Evolutionary conservation across 2,888 invertebrate genomes (phyloP), one percentile per base, ranked within the genome.

Genomic region (Parapristionchus giblindavisi): DNA sequence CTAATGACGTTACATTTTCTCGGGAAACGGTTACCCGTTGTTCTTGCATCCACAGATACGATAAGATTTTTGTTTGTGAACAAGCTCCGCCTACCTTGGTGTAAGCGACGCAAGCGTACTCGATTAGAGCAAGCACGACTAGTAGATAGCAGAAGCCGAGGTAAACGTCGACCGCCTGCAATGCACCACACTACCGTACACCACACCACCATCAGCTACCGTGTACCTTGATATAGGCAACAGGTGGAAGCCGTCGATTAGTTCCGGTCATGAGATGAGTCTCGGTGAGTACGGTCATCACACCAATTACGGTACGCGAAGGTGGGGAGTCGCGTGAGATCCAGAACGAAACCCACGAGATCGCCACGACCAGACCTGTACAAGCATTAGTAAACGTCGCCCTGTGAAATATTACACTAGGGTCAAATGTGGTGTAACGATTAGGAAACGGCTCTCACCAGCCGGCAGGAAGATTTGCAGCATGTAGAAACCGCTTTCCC

Each of bases 301-400:
- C 79, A 38, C 82, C 78, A 24, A 79, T 77, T 11, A 79, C 74
- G 2, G 96, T 96, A 88, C 97, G 91, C 40, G 96, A 96, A 79
- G 95, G 95, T 21, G 97, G 96, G 40, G 96, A 96, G 89, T 96
- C 96, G 88, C 96, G 95, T 89, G 95, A 96, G 81, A 96, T 96
- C 96, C 97, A 97, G 90, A 97, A 97, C 3, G 96, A 96, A 32
- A 97, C 96, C 96, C 85, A 78, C 14, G 79, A 77, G 43, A 79
- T 80, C 27, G 73, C 43, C 34, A 80, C 79, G 27, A 79, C 76
- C 90, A 95, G 92, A 95, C 91, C 65, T 43, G 75, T 75, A 68
- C 27, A 24, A 75, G 24, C 17, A 54, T n/a, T 14, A 54, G 56
- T 14, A 27, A n/a, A 54, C 17, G 56, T 14, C 17, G 27, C 56